Base-by-base conservation (phyloP, 2,113 vertebrate genomes). In the Eclectus roratus region DNA sequence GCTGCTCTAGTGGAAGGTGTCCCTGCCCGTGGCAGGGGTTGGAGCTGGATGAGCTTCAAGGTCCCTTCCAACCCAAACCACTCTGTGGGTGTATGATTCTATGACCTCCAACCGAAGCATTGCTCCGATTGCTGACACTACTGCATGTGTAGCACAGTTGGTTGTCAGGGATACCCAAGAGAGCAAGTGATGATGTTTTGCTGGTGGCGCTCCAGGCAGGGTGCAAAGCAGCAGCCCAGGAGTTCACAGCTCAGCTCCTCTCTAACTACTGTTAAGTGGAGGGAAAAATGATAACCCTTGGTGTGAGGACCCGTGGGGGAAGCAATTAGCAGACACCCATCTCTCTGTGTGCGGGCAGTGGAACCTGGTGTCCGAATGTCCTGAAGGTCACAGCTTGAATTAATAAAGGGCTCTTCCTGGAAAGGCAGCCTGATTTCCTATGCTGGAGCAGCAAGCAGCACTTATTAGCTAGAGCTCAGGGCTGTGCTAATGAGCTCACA, bases 41-140 rank as follows among this genome's bases (percentile, higher is more conserved):
- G 55, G 33, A n/a, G 0, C 8, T 23, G 20, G 13, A 14, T 10
- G 33, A 15, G 20, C 55, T n/a, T n/a, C 14, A 23, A 58, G 20
- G 4, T 58, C 33, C 55, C 13, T 58, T 58, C 13, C 55, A n/a
- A 23, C 33, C 3, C 13, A 24, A 35, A 24, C 33, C 21, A 16
- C 1, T n/a, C 33, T 58, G 20, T 9, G 19, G 33, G 8, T 23
- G 9, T 58, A 35, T 15, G 20, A 16, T 58, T 58, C 33, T 58
- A 35, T 35, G 52, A 46, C 19, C 47, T 58, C 25, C 15, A 0
- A 0, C 7, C 47, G 21, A 20, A 79, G 24, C 20, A 24, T 27
- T 10, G 8, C 20, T 49, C 10, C 0, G 0, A 17, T 27, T 65
- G 28, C 52, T 0, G 0, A 10, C 49, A 24, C 24, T 20, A 10